Base-by-base conservation (phyloP, 2,888 invertebrate species). In the Heliconius cydno region DNA sequence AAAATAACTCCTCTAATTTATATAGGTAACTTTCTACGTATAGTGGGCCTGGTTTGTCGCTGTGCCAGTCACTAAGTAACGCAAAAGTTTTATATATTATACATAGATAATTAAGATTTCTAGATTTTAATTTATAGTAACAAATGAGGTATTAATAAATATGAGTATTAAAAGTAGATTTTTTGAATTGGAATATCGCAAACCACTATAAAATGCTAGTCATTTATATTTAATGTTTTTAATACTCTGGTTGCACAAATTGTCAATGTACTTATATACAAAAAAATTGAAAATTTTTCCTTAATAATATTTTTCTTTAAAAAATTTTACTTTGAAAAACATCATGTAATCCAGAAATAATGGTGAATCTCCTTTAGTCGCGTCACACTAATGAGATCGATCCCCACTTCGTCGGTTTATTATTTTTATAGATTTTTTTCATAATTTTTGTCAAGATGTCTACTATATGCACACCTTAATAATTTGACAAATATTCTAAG, bases 281-380 rank as follows among this genome's bases (percentile, higher is more conserved):
- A 28, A 28, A 28, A 28, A n/a, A n/a, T n/a, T n/a, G n/a, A n/a
- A 28, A 28, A 28, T 28, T 28, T 7, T 38, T 12, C 60, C 15
- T 38, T 10, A 60, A n/a, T 19, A 25, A 7, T 38, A 34, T 38
- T 25, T 60, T 73, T 38, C 34, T 15, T 34, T 41, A 10, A 13
- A 28, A 34, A 73, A 73, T 25, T 57, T 13, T 38, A 60, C 13
- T 73, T 73, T 73, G 13, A 73, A 73, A 57, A 34, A 73, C 38
- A 25, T 73, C 60, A 60, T 73, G 73, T 73, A 73, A 73, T 73
- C 73, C 73, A 73, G 9, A 73, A 73, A 73, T 73, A 73, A 73
- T 73, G 73, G 73, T 73, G 60, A 60, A 34, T n/a, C 73, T 73
- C 60, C 73, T 73, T 60, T 60, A 73, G 73, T 38, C 73, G 57